Evolutionary conservation across 2,888 invertebrate species (phyloP).

Genomic region (Luperina nickerlii): DNA sequence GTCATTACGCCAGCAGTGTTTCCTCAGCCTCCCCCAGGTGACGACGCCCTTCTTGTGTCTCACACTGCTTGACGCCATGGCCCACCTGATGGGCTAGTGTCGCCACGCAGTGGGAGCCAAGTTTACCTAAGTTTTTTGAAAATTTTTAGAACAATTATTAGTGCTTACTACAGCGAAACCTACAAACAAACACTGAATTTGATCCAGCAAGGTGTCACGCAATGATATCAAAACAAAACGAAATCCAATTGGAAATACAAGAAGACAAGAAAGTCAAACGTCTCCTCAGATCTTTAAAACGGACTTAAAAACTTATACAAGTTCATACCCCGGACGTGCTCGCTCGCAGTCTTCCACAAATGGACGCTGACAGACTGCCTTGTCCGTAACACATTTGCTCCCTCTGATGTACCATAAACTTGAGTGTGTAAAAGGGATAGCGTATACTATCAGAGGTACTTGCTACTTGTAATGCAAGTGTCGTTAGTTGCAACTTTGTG

Average conservation of each 20-base stretch:
- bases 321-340: slow-evolving; percentile 64
- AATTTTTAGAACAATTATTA: neutral
- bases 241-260: slow-evolving; percentile 41
- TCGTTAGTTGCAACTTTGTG: slow-evolving; percentile 58
- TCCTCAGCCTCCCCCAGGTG: neutral
- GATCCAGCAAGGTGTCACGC: neutral
- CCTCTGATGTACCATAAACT: slow-evolving; percentile 20
- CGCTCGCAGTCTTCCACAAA: slow-evolving; percentile 69
- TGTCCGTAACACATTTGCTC: slow-evolving; percentile 55
- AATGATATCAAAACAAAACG: neutral
- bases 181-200: neutral
- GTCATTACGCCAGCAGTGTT: neutral
- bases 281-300: slow-evolving; percentile 47
- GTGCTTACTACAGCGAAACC: neutral
- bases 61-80: neutral
- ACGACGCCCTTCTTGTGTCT: neutral
- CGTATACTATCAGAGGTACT: slow-evolving; percentile 21
- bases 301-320: slow-evolving; percentile 62
- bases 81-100: neutral
- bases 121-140: neutral
- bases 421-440: slow-evolving; percentile 32
- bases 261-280: slow-evolving; percentile 33
- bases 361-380: slow-evolving; percentile 74
- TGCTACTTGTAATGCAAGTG: slow-evolving; percentile 63
- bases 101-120: neutral